phyloP scores from a whole-genome alignment of 2,888 invertebrate genomes.

The Philereme transversata region DNA sequence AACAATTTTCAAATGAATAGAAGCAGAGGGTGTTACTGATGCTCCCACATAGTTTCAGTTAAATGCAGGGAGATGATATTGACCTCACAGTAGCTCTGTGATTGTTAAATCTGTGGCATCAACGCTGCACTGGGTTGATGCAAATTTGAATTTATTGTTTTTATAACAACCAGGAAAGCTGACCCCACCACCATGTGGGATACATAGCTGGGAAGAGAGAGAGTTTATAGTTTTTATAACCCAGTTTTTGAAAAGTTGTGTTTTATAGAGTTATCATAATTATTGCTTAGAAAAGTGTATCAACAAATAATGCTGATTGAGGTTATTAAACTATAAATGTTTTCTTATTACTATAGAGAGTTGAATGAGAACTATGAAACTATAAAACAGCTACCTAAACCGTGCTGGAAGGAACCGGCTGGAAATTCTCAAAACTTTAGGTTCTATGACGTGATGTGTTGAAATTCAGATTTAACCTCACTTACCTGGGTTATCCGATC shows the following conservation, averaged over 20 bases:
- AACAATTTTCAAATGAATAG: no score
- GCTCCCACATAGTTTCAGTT: no score
- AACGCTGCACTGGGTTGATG: not conserved
- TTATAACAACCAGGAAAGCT: no score
- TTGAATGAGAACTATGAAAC: not conserved
- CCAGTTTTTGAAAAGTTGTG: not conserved
- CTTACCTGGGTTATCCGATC: conserved; percentile 94
- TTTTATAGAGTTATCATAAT: not conserved
- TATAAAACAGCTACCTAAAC: not conserved
- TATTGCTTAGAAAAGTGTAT: not conserved
- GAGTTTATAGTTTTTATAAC: not conserved
- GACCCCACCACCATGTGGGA: no score
- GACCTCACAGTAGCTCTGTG: no score
- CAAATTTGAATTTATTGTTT: not conserved
- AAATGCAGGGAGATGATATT: no score
- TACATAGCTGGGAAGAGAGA: no score
- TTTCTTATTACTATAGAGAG: not conserved
- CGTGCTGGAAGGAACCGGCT: conserved; percentile 16
- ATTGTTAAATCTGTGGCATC: no score
- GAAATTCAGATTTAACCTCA: conserved; percentile 54
- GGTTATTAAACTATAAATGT: conserved; percentile 12
- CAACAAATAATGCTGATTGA: not conserved
- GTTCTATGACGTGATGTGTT: conserved; percentile 36
- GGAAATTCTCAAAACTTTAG: not conserved
- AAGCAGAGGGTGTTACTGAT: no score